phyloP scores from a whole-genome alignment of 2,113 vertebrate species.

The Orientallactaga bullata region DNA sequence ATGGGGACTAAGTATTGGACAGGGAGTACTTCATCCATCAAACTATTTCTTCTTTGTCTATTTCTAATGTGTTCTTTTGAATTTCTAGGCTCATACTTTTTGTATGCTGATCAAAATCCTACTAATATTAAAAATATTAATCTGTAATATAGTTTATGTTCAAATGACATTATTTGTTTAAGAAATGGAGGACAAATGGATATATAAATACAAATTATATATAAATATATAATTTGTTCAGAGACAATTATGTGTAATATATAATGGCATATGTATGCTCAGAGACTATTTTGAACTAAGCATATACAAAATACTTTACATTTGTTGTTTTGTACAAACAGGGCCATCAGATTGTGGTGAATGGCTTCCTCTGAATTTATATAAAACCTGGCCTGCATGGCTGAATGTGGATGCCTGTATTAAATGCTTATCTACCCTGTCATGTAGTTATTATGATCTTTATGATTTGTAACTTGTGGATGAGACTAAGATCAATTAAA shows the following conservation, averaged over 20 bases:
- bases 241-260: neutral
- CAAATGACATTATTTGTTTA: neutral
- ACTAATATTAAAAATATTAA: neutral
- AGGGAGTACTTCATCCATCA: too few relatives aligned
- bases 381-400: too few relatives aligned
- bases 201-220: neutral
- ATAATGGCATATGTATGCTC: neutral
- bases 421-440: neutral
- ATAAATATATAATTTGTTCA: too few relatives aligned
- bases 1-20: too few relatives aligned
- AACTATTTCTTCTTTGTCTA: too few relatives aligned
- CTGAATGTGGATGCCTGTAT: neutral
- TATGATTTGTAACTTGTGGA: neutral
- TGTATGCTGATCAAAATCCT: neutral
- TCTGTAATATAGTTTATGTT: neutral
- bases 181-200: neutral
- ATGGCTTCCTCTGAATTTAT: neutral
- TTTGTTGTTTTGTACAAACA: neutral
- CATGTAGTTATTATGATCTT: neutral
- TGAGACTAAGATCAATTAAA: neutral
- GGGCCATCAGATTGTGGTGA: too few relatives aligned
- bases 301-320: neutral
- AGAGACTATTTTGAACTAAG: neutral
- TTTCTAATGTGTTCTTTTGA: neutral
- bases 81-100: neutral